A percentile compares a stretch with the other conserved stretches of the same genome.
Conservation (phyloP, 2,888 invertebrate genomes). For the Volucella inanis region DNA sequence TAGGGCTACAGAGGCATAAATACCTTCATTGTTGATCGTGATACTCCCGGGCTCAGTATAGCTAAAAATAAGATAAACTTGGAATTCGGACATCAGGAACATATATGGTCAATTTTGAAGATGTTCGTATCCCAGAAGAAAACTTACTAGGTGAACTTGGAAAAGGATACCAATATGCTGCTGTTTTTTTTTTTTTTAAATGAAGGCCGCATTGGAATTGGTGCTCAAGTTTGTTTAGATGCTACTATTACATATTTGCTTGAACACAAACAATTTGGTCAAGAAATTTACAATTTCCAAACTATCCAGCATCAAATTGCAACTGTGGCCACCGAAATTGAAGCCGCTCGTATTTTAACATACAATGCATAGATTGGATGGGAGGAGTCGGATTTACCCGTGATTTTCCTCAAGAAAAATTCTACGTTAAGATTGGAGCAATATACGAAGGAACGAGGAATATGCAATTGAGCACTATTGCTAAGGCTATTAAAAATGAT, state of each 20-base stretch:
- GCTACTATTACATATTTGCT: conserved; percentile 97
- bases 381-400: conserved; percentile 98
- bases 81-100: conserved; percentile 97
- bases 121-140: conserved; percentile 92
- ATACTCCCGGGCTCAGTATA: conserved; percentile 92
- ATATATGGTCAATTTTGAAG: conserved; percentile 96
- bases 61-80: conserved; percentile 96
- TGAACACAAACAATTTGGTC: conserved; percentile 97
- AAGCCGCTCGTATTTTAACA: conserved; percentile 93
- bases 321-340: conserved; percentile 93
- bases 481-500: conserved; percentile 92
- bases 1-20: conserved; percentile 98
- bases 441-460: conserved; percentile 99
- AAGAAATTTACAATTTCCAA: conserved; percentile 95
- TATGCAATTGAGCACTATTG: conserved; percentile 98
- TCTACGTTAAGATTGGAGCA: conserved; percentile 96
- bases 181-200: conserved; percentile 96
- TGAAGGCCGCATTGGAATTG: conserved; percentile 95
- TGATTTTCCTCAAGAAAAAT: conserved; percentile 98
- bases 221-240: conserved; percentile 96
- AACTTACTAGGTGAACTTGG: conserved; percentile 94
- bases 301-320: conserved; percentile 98
- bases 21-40: conserved; percentile 95
- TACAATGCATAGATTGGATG: conserved; percentile 99
- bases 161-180: conserved; percentile 97